These are phyloP conservation scores for Eulithis testata DNA, from an alignment of 2,888 invertebrate species.

Conservation along the genomic window DNA sequence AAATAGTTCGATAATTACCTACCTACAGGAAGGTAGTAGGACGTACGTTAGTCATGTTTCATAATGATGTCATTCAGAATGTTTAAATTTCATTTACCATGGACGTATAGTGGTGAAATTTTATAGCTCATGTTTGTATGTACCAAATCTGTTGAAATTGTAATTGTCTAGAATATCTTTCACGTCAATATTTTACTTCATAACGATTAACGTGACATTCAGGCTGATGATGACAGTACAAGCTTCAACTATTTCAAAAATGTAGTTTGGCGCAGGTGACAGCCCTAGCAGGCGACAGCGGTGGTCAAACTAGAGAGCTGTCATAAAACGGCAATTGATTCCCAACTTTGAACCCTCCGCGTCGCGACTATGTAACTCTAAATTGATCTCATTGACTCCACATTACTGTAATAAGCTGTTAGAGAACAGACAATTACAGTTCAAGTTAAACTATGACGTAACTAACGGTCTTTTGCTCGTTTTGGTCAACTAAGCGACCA, in stretches of 20 bases:
- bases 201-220: too few species aligned
- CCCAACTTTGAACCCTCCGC: constrained; percentile 44
- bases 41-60: background rate
- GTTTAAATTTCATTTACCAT: too few species aligned
- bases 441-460: constrained; percentile 20
- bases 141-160: too few species aligned
- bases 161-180: too few species aligned
- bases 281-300: constrained; percentile 24
- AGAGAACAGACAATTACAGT: constrained; percentile 20
- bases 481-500: constrained; percentile 5
- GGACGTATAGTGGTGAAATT: too few species aligned
- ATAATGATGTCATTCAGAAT: background rate
- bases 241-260: too few species aligned
- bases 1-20: constrained; percentile 17
- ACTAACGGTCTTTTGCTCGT: constrained; percentile 5
- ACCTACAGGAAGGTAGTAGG: constrained; percentile 13
- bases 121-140: too few species aligned
- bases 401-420: constrained; percentile 32
- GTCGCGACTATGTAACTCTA: constrained; percentile 47
- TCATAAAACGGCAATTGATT: constrained; percentile 50
- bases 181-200: too few species aligned
- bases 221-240: too few species aligned
- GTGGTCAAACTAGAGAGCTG: constrained; percentile 41
- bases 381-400: constrained; percentile 48
- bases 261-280: background rate